phyloP scores from a whole-genome alignment of 2,113 vertebrate genomes.

The Acrocephalus kingi region DNA sequence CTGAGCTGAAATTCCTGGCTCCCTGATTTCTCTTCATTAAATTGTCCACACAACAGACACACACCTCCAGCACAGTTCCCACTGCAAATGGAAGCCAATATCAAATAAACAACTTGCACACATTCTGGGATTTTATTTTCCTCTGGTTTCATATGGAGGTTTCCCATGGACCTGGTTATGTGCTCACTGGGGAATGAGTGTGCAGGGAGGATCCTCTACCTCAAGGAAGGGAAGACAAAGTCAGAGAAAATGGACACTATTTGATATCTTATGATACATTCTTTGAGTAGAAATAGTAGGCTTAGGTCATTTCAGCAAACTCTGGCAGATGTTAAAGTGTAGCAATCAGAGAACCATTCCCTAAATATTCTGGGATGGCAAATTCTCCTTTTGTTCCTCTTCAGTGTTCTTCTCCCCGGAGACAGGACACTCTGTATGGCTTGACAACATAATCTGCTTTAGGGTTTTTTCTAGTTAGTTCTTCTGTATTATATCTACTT shows the following conservation, averaged over 20 bases:
- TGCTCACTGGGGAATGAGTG: not conserved
- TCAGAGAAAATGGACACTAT: not conserved
- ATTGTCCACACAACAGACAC: not conserved
- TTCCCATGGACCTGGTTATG: not conserved
- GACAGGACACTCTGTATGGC: not conserved
- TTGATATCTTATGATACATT: not conserved
- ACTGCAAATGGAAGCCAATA: not conserved
- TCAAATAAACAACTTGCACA: not conserved
- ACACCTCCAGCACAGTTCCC: not conserved
- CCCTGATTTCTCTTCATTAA: not conserved
- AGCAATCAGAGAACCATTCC: not conserved
- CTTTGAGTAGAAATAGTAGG: not conserved
- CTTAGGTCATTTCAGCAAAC: not conserved
- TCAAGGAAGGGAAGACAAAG: not conserved
- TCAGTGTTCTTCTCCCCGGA: conserved; percentile 14
- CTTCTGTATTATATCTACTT: not conserved
- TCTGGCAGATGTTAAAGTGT: not conserved
- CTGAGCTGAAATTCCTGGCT: not conserved
- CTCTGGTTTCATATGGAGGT: not conserved
- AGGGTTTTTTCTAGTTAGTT: not conserved
- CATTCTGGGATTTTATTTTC: not conserved
- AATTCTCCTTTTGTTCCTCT: conserved; percentile 25
- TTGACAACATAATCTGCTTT: conserved; percentile 10
- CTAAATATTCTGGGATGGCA: not conserved
- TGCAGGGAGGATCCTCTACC: not conserved